Base-by-base conservation (phyloP, 2,888 invertebrate genomes). In the Drosophila limbata region DNA sequence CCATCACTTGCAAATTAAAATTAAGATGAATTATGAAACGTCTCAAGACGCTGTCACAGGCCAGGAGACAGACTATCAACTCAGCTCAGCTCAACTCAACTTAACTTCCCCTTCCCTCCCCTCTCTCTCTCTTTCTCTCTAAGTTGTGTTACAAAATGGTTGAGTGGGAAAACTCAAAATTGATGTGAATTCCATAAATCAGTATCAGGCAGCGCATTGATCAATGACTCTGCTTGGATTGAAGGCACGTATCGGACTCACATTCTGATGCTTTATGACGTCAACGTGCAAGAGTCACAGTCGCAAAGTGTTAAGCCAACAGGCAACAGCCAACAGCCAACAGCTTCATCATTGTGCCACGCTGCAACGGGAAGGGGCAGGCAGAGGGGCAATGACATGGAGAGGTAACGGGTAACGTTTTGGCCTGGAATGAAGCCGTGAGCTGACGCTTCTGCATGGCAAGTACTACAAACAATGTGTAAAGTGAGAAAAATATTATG, bases 1-100 rank as follows among this genome's bases (percentile, higher is more conserved):
- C 88, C 84, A 84, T 84, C 84, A 85, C 88, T 85, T 69, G 80
- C 77, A 88, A 84, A 84, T 84, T 84, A 88, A 84, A 88, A 86
- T 84, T 81, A 88, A 87, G 89, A 84, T 88, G 85, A 86, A 87
- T 84, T 86, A 86, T 86, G 89, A 74, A 78, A 59, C 69, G 73
- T 72, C 86, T 81, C 81, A 69, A 84, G 87, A 71, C 71, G 81
- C 77, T 77, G 77, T 76, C 72, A 79, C 40, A 62, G 52, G 60
- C 45, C 64, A 73, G 71, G 74, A 73, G 69, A 71, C 71, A 78
- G 76, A 73, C 76, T 60, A 76, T 77, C 76, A 78, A 74, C 78
- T 77, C 52, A 55, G 15, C 55, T 55, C 28, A 42, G 19, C 31
- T 44, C 56, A 57, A 28, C 45, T 15, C 42, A 55, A 42, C 42